Conservation (phyloP, 2,113 vertebrate species). For the Todiramphus saurophagus region DNA sequence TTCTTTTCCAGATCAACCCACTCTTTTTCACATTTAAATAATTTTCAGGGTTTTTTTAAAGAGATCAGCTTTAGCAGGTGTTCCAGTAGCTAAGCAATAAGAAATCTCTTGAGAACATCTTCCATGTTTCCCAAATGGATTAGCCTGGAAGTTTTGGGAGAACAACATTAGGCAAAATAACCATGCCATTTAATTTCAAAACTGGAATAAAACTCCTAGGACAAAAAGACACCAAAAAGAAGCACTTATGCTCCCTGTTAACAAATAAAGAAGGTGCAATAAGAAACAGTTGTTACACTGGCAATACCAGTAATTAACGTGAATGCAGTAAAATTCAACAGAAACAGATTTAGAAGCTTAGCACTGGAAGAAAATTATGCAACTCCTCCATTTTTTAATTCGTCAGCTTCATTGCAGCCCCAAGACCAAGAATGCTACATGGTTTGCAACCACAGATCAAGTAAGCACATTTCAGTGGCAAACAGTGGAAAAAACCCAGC, state of each 20-base stretch:
- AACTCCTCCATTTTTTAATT: neutral
- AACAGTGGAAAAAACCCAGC: neutral
- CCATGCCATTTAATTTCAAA: neutral
- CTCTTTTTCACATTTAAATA: constrained; percentile 72
- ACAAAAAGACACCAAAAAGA: neutral
- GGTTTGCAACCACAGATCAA: neutral
- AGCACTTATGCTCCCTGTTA: neutral
- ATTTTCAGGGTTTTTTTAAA: constrained; percentile 51
- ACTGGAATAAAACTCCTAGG: neutral
- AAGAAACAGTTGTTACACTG: neutral
- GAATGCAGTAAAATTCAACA: neutral
- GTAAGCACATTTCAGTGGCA: neutral
- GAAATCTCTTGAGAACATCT: constrained; percentile 48
- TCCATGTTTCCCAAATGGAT: constrained; percentile 52
- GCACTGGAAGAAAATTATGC: neutral
- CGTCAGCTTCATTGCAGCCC: neutral
- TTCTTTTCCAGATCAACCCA: constrained; percentile 70
- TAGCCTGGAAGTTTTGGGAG: constrained; percentile 30
- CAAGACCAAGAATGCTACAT: neutral
- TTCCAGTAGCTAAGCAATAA: constrained; percentile 67
- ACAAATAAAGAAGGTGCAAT: neutral
- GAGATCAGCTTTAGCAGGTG: constrained; percentile 63
- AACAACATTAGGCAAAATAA: constrained; percentile 20
- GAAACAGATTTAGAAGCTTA: neutral
- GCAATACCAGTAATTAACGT: neutral